phyloP scores from a whole-genome alignment of 1,140 invertebrate species.

The Galleria mellonella region DNA sequence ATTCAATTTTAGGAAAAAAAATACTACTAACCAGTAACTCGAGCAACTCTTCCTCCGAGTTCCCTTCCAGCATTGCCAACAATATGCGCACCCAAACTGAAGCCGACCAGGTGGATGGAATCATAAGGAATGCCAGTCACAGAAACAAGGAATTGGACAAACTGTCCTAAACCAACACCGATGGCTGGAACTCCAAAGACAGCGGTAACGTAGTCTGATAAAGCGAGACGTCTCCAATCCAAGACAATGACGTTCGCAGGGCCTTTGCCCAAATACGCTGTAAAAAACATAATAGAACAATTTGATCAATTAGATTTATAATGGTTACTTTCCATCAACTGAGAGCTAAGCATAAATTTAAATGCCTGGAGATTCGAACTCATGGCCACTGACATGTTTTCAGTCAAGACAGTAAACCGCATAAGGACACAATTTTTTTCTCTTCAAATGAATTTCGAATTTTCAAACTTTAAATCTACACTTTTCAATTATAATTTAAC shows the following conservation, averaged over 20 bases:
- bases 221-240: slow-evolving; percentile 36
- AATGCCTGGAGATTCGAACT: no score
- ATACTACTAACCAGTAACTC: slow-evolving; percentile 24
- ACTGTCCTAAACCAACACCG: slow-evolving; percentile 54
- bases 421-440: no score
- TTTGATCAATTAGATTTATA: neutral
- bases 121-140: slow-evolving; percentile 22
- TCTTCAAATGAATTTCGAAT: neutral
- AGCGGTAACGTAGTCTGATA: slow-evolving; percentile 34
- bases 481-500: no score
- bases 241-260: slow-evolving; percentile 33
- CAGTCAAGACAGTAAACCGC: no score
- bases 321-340: neutral
- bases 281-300: neutral
- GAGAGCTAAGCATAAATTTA: no score
- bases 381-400: no score
- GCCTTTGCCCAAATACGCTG: slow-evolving; percentile 9
- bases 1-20: neutral
- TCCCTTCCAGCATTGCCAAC: slow-evolving; percentile 83
- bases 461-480: no score
- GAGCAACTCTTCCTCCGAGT: slow-evolving; percentile 14
- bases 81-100: slow-evolving; percentile 89
- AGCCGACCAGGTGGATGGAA: slow-evolving; percentile 88
- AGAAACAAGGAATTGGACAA: slow-evolving; percentile 66
- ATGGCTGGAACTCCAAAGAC: slow-evolving; percentile 64